These are phyloP conservation scores for Caenorhabditis becei DNA, from an alignment of 2,888 invertebrate genomes.

Conservation along the genomic window DNA sequence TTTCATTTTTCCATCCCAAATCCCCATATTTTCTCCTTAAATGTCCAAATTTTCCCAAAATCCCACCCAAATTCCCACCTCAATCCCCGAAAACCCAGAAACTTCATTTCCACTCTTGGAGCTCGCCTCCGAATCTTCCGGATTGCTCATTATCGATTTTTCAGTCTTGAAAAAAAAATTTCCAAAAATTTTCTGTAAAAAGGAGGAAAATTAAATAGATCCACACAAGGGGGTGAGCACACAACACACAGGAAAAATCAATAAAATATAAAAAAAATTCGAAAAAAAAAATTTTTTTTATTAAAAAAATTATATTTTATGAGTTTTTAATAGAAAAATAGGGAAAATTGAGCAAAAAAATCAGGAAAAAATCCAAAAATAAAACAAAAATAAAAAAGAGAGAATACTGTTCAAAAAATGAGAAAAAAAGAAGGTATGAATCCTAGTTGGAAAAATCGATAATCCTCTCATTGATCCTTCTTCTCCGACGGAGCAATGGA, in stretches of 20 bases:
- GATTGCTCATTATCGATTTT: slow-evolving; percentile 11
- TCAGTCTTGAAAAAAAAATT: background rate
- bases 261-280: background rate
- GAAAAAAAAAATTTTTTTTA: slow-evolving; percentile 6
- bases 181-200: background rate
- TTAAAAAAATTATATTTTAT: slow-evolving; percentile 1
- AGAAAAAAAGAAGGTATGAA: slow-evolving; percentile 1
- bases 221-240: slow-evolving; percentile 5
- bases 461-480: slow-evolving; percentile 77
- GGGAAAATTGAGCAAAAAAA: slow-evolving; percentile 15
- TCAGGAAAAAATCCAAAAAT: slow-evolving; percentile 11
- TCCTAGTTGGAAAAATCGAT: background rate
- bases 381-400: slow-evolving; percentile 10
- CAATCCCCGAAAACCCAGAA: slow-evolving; percentile 36
- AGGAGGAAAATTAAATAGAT: background rate
- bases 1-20: too few relatives aligned
- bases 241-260: background rate
- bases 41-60: background rate
- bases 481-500: slow-evolving; percentile 73
- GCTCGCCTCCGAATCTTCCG: slow-evolving; percentile 31
- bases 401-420: slow-evolving; percentile 2
- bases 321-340: slow-evolving; percentile 3
- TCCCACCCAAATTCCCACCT: background rate
- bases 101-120: slow-evolving; percentile 12
- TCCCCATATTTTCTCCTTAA: background rate